These are phyloP conservation scores for Lamproptera curius DNA, from an alignment of 2,888 invertebrate species.

Conservation along the genomic window DNA sequence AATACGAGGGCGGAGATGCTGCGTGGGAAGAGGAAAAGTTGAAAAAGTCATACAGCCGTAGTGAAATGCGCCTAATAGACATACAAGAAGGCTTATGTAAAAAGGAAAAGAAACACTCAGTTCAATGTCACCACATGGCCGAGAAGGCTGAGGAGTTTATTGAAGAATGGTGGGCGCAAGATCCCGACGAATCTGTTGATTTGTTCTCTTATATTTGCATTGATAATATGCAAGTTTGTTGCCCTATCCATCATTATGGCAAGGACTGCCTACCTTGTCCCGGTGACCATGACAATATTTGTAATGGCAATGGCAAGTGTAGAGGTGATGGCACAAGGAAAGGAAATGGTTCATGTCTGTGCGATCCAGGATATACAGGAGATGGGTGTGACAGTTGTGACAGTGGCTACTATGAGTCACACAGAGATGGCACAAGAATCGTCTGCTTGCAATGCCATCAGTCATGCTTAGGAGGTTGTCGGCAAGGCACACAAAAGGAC, in stretches of 20 bases:
- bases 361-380: slow-evolving; percentile 90
- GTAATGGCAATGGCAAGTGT: slow-evolving; percentile 89
- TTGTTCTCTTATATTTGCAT: slow-evolving; percentile 86
- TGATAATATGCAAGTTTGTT: slow-evolving; percentile 86
- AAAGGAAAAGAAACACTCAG: slow-evolving; percentile 83
- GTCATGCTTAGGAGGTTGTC: slow-evolving; percentile 88
- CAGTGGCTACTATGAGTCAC: slow-evolving; percentile 84
- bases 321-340: slow-evolving; percentile 93
- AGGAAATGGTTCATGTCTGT: slow-evolving; percentile 94
- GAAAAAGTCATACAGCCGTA: slow-evolving; percentile 87
- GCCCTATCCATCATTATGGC: slow-evolving; percentile 91
- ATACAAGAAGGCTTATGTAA: slow-evolving; percentile 93
- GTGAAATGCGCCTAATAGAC: slow-evolving; percentile 94
- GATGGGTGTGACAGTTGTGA: slow-evolving; percentile 88
- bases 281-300: slow-evolving; percentile 85
- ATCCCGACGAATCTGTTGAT: slow-evolving; percentile 58
- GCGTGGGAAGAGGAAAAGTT: slow-evolving; percentile 95
- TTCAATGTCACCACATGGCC: slow-evolving; percentile 90
- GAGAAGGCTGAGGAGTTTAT: slow-evolving; percentile 89
- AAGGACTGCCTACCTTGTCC: slow-evolving; percentile 88
- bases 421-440: slow-evolving; percentile 84
- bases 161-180: slow-evolving; percentile 92
- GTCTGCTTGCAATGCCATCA: slow-evolving; percentile 88
- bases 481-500: slow-evolving; percentile 84
- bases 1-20: slow-evolving; percentile 95